Evolutionary conservation across 2,113 vertebrate species (phyloP), one percentile per base, ranked within the genome.

Genomic region (Pica pica): DNA sequence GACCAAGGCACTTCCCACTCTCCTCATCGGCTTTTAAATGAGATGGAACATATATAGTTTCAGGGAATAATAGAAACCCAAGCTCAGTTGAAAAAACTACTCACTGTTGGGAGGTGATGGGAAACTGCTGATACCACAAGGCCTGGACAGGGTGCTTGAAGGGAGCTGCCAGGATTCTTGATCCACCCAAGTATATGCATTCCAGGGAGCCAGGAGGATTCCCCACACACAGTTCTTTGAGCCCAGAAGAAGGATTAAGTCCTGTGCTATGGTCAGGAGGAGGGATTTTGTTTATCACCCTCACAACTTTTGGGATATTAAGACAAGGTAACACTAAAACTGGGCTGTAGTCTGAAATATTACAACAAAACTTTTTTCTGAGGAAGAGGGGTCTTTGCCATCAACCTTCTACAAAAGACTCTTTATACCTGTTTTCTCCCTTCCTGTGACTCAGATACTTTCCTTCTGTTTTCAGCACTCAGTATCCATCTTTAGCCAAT

Each of bases 161-260:
- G 9, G 26, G 30, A 75, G 8, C 23, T 37, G 22, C 10, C 22
- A 26, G 28, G 30, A 18, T 24, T 3, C n/a, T 65, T 6, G 1
- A 28, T 49, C 26, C 31, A 61, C 11, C 14, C 28, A 64, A 39
- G 20, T 5, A 8, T 1, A 7, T 15, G 18, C 19, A 30, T 6
- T 28, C 41, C 53, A 73, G 41, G 22, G 22, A 82, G 10, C 24
- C n/a, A 41, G 55, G 20, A 87, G 21, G 5, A 31, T 44, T 28
- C 24, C 4, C 6, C 16, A 39, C 1, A 14, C 6, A 1, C 4
- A 10, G 19, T 17, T 24, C 6, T 59, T 39, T 35, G 16, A 68
- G 35, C 16, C 57, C 57, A 55, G n/a, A 9, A 63, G 21, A 2
- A 88, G 30, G 30, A 63, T 1, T 47, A 35, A 67, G 24, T 35